These are phyloP conservation scores for Takifugu flavidus DNA, from an alignment of 2,113 vertebrate genomes.

Conservation along the genomic window DNA sequence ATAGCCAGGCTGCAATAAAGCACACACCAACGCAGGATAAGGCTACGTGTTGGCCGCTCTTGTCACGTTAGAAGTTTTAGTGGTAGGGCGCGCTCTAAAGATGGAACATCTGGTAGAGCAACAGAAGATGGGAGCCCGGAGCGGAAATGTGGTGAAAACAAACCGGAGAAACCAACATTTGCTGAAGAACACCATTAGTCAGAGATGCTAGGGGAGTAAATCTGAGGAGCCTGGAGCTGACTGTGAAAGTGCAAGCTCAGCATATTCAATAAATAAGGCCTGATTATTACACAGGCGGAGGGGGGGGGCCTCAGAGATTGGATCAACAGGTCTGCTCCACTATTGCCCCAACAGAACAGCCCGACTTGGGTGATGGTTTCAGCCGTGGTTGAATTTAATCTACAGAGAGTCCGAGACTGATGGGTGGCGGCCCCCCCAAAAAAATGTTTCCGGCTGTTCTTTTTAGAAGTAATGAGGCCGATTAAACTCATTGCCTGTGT, in stretches of 20 bases:
- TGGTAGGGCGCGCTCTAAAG: background rate
- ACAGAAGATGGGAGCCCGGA: background rate
- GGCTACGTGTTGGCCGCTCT: background rate
- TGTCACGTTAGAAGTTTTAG: background rate
- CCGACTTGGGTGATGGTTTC: slow-evolving; percentile 16
- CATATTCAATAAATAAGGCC: too few relatives aligned
- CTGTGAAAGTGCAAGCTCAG: too few relatives aligned
- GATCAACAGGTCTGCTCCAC: slow-evolving; percentile 23
- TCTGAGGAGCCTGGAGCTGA: background rate
- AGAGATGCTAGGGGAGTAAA: background rate
- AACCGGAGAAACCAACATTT: slow-evolving; percentile 2
- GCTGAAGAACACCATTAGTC: slow-evolving; percentile 4
- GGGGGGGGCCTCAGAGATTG: slow-evolving; percentile 11
- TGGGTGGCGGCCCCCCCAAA: background rate
- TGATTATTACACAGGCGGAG: background rate
- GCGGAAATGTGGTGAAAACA: background rate
- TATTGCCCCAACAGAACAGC: slow-evolving; percentile 17
- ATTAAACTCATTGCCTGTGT: slow-evolving; percentile 14
- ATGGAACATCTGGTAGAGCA: background rate
- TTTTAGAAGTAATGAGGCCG: slow-evolving; percentile 4
- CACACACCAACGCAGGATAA: background rate
- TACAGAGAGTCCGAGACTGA: background rate
- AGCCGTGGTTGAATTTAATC: background rate
- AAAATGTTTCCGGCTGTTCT: background rate
- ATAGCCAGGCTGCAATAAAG: background rate